phyloP scores from a whole-genome alignment of 2,888 invertebrate species.

The Eupithecia inturbata region DNA sequence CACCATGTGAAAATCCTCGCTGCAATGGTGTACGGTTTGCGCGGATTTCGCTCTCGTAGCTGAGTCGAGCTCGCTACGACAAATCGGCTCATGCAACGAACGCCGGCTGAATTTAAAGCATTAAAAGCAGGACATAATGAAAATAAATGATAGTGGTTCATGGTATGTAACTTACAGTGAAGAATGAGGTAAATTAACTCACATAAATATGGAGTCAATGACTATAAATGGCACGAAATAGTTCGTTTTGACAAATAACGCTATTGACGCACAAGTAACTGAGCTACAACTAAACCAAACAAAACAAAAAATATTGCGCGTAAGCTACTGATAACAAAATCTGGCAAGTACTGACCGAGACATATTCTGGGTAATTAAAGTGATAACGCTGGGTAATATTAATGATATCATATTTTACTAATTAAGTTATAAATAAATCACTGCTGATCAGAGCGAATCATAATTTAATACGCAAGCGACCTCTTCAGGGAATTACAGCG shows the following conservation, averaged over 20 bases:
- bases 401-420: slow-evolving; percentile 63
- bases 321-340: slow-evolving; percentile 41
- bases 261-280: not conserved
- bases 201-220: not conserved
- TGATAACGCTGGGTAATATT: slow-evolving; percentile 60
- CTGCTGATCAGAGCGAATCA: slow-evolving; percentile 25
- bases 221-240: not conserved
- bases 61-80: slow-evolving; percentile 52
- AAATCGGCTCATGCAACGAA: slow-evolving; percentile 52
- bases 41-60: slow-evolving; percentile 58
- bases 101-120: slow-evolving; percentile 47
- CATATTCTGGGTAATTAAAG: slow-evolving; percentile 25
- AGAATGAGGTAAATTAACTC: not conserved
- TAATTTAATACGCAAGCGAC: slow-evolving; percentile 16
- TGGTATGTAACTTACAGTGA: slow-evolving; percentile 15
- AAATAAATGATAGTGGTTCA: slow-evolving; percentile 20
- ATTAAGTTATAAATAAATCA: slow-evolving; percentile 27
- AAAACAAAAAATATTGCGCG: slow-evolving; percentile 32
- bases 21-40: slow-evolving; percentile 62
- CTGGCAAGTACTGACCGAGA: slow-evolving; percentile 41
- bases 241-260: not conserved
- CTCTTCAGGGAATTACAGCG: slow-evolving; percentile 8
- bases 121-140: slow-evolving; percentile 22
- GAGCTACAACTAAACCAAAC: slow-evolving; percentile 13
- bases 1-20: slow-evolving; percentile 66